Base-by-base conservation (phyloP, 2,888 invertebrate genomes). In the Hypselothyrea guttata region DNA sequence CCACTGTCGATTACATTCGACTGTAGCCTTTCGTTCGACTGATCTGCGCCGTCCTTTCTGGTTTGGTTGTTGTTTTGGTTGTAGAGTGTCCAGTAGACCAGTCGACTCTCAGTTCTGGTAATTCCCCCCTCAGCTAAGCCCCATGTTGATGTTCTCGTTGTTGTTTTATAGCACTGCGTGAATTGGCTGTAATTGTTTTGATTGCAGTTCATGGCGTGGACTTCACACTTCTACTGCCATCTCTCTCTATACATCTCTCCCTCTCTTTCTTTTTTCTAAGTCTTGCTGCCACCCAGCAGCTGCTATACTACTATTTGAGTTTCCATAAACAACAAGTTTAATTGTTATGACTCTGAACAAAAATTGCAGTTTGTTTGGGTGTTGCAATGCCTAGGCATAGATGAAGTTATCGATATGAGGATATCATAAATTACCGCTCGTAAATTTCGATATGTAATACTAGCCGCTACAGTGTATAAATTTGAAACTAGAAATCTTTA, bases 181-280 rank as follows among this genome's bases (percentile, higher is more conserved):
- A 85, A 82, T 81, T 86, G 86, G 66, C 65, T 66, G 72, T 71
- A 82, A 86, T 82, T 83, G 86, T 75, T 86, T 83, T 82, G 86
- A 86, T 83, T 86, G 86, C 84, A 83, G 81, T 83, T 78, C 83
- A 85, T 79, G 72, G 67, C 57, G 66, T 67, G 51, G 52, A 65
- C 69, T 69, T 56, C 42, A 73, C 74, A 57, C 54, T 41, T 12
- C 28, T 15, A n/a, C 13, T 13, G n/a, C 34, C 4, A 18, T 34
- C 15, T 7, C 11, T 8, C 33, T 7, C 53, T 22, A 30, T 16
- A 11, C 15, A 12, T 11, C 31, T 13, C 13, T 3, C 8, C 27
- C 5, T 11, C 7, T 13, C 13, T n/a, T 15, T 11, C 31, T n/a
- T 8, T 7, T 27, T 7, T 1, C 7, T 41, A 12, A 1, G 0